Percentiles rank a stretch among this genome's conserved stretches.
Evolutionary conservation across 2,113 vertebrate species (phyloP).

Genomic region (Oenanthe oenanthe): DNA sequence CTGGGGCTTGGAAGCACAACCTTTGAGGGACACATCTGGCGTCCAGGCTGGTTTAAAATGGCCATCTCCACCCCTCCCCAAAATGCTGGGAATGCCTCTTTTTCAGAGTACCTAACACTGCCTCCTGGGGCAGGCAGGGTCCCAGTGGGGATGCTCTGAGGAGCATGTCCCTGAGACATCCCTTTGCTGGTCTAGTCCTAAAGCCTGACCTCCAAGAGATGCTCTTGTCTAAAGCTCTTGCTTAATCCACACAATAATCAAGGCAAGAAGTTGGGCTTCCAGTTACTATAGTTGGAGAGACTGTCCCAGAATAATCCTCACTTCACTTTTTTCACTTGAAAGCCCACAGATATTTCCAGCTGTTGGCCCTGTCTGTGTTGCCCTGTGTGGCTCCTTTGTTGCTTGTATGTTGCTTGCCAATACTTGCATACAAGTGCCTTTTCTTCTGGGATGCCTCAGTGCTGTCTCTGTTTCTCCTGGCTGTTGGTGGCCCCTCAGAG

Average conservation of each 20-base stretch:
- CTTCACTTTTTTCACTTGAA: neutral
- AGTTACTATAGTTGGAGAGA: neutral
- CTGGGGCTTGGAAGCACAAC: neutral
- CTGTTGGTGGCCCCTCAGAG: neutral
- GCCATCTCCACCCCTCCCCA: rapidly evolving
- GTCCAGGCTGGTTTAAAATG: neutral
- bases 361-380: neutral
- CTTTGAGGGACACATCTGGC: neutral
- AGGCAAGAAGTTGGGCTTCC: neutral
- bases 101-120: neutral
- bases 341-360: neutral
- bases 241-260: neutral
- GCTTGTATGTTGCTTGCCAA: neutral
- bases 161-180: rapidly evolving
- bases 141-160: neutral
- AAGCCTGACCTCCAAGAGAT: neutral
- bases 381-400: neutral
- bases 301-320: neutral
- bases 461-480: neutral
- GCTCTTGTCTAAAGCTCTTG: neutral
- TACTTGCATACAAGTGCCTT: neutral
- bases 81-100: neutral
- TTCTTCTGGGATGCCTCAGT: neutral
- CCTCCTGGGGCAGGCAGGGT: neutral
- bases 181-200: neutral